Evolutionary conservation across 2,797 vertebrate species (phyloP), one percentile per base, ranked within the genome.

Genomic region (Hydrocynus forskahlii): DNA sequence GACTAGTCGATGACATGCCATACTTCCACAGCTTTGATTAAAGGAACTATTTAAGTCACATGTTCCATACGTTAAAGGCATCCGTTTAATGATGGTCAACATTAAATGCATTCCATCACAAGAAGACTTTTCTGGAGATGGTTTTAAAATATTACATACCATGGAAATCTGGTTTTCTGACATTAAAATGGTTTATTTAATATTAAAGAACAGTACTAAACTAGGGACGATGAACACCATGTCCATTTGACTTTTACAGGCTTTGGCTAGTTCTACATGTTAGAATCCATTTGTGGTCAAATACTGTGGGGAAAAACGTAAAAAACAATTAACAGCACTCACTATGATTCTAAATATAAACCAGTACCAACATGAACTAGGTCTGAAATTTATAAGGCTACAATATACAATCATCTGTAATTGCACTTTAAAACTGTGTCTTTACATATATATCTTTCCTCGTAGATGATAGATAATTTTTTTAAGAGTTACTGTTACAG

Each of bases 111-210:
- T 43, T n/a, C 5, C 13, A 8, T 69, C 9, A 48, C 6, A 10
- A 68, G 35, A 50, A 70, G 0, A 19, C 17, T 67, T 40, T 40
- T 38, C 19, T n/a, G 19, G 1, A 10, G 40, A 21, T 21, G 2
- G 19, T 69, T 71, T 55, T 14, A 14, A 69, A 71, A 72, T 3
- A 75, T 0, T 38, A 9, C 48, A 74, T 7, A 48, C 8, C n/a
- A 23, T 2, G 7, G 38, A 50, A 52, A 38, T 1, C 48, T 35
- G 23, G n/a, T 62, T 59, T 57, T 29, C 50, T 54, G 69, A 77
- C 55, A 21, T 12, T 54, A 25, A 68, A 67, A 84, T 23, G 60
- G 38, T 86, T 89, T 88, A 88, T 89, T 87, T 70, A 59, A 50
- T 77, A 68, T 60, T 55, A 64, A 35, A 75, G 79, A 63, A 83